Conservation (phyloP, 1,140 invertebrate genomes). For the Uloborus diversus region DNA sequence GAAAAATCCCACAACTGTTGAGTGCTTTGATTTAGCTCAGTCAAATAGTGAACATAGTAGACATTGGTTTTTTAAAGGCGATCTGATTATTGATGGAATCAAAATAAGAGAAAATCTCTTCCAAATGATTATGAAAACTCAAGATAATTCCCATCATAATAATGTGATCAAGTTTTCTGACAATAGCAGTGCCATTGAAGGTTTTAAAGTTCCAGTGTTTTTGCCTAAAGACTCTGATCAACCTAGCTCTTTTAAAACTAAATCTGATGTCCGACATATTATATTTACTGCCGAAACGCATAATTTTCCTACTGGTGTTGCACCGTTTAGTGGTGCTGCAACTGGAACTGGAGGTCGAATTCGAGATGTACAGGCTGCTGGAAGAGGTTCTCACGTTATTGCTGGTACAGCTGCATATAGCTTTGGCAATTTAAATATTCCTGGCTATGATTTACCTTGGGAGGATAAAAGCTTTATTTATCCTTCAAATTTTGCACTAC, state of each 20-base stretch:
- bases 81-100: constrained; percentile 84
- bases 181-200: constrained; percentile 95
- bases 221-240: constrained; percentile 70
- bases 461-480: constrained; percentile 80
- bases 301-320: constrained; percentile 90
- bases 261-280: constrained; percentile 79
- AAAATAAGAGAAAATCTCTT: constrained; percentile 84
- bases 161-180: constrained; percentile 98
- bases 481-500: constrained; percentile 88
- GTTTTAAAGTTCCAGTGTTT: constrained; percentile 76
- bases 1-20: constrained; percentile 95
- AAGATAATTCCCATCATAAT: constrained; percentile 80
- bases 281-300: constrained; percentile 99
- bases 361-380: constrained; percentile 93
- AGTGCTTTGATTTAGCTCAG: constrained; percentile 98
- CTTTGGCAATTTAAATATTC: constrained; percentile 90
- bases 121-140: constrained; percentile 91
- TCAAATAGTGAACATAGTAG: constrained; percentile 88
- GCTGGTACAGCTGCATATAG: constrained; percentile 96
- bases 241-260: constrained; percentile 73
- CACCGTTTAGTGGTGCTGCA: constrained; percentile 86
- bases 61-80: constrained; percentile 78
- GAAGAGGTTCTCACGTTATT: constrained; percentile 89
- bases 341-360: constrained; percentile 92
- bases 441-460: constrained; percentile 88